Evolutionary conservation across 2,113 vertebrate species (phyloP).

Genomic region (Pseudorectes ferrugineus): DNA sequence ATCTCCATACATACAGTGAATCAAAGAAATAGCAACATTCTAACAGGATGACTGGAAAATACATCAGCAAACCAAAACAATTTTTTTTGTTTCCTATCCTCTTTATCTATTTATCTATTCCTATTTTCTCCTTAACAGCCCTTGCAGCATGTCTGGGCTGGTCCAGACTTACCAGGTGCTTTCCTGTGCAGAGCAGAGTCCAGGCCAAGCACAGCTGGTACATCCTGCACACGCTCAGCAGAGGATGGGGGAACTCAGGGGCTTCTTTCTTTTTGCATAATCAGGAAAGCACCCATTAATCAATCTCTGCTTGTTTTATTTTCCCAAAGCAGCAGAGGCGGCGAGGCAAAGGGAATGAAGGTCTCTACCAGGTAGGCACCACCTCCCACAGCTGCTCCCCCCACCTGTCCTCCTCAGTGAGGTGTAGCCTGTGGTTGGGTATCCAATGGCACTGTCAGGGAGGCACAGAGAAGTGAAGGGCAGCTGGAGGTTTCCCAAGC

Average conservation of each 20-base stretch:
- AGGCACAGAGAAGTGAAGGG: neutral
- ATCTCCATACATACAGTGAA: neutral
- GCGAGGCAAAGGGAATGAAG: constrained; percentile 74
- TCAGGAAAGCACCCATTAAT: neutral
- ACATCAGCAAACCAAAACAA: neutral
- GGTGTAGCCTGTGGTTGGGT: neutral
- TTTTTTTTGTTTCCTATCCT: neutral
- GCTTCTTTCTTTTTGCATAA: neutral
- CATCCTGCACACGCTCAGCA: neutral
- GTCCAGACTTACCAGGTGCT: neutral
- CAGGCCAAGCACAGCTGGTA: neutral
- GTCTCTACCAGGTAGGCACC: constrained; percentile 77
- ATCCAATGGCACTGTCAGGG: fast-evolving
- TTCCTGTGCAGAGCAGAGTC: neutral
- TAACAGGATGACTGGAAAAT: neutral
- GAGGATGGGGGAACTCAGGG: neutral
- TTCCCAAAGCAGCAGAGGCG: constrained; percentile 63
- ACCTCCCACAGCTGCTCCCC: neutral
- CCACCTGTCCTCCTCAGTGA: neutral
- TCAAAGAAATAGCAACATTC: neutral
- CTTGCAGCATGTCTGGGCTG: neutral
- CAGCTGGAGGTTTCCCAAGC: neutral
- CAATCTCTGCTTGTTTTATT: neutral
- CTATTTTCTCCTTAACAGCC: neutral
- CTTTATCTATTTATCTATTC: no score